These are phyloP conservation scores for Drosophila elegans DNA, from an alignment of 1,140 invertebrate species.

Conservation along the genomic window DNA sequence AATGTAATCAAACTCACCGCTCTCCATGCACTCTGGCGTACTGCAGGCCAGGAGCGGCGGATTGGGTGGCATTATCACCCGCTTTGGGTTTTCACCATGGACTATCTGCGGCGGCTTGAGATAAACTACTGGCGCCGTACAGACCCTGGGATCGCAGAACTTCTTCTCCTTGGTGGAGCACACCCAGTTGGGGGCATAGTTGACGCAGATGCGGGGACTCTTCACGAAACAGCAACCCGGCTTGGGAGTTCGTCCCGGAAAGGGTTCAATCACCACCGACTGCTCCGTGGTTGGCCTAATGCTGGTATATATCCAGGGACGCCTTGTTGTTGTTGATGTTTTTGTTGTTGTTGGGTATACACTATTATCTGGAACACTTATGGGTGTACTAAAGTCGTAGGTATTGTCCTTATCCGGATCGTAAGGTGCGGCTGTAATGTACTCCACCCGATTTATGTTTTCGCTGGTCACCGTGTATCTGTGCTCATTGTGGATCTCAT, in stretches of 20 bases:
- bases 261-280: conserved; percentile 5
- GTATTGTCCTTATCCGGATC: conserved; percentile 23
- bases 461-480: conserved; percentile 44
- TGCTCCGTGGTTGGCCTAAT: conserved; percentile 7
- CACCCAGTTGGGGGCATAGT: conserved; percentile 62
- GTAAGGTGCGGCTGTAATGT: conserved; percentile 33
- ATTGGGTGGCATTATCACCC: conserved; percentile 67
- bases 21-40: conserved; percentile 51
- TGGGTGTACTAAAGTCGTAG: background rate
- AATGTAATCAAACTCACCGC: conserved; percentile 38
- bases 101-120: conserved; percentile 54
- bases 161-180: conserved; percentile 47
- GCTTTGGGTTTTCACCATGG: conserved; percentile 17
- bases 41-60: conserved; percentile 55
- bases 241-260: conserved; percentile 3
- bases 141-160: conserved; percentile 60
- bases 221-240: conserved; percentile 55
- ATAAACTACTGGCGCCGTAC: conserved; percentile 49
- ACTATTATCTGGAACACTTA: background rate
- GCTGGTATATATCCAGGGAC: conserved; percentile 29
- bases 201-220: conserved; percentile 61
- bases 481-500: conserved; percentile 55
- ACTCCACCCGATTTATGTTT: conserved; percentile 53
- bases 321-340: background rate
- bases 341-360: background rate